Evolutionary conservation across 2,888 invertebrate species (phyloP).

Genomic region (Ganaspis brasiliensis): DNA sequence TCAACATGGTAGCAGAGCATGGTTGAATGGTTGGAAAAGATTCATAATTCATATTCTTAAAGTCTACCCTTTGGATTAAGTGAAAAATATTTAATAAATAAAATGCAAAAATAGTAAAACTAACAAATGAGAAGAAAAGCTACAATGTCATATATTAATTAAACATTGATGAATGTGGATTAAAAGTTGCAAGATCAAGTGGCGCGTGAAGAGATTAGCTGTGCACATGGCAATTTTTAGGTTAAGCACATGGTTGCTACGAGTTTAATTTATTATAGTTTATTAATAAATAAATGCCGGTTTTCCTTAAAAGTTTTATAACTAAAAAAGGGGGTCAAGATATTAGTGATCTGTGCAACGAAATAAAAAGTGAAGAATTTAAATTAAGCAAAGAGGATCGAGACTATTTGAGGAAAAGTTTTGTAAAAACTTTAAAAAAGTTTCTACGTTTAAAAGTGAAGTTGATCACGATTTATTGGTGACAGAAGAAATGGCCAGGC

Average conservation of each 20-base stretch:
- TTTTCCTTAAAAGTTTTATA: background rate
- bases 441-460: background rate
- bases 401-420: background rate
- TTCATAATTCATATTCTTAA: background rate
- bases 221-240: no score
- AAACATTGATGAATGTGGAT: no score
- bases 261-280: no score
- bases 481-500: constrained; percentile 23
- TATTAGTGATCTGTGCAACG: background rate
- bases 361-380: background rate
- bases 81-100: background rate
- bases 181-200: no score
- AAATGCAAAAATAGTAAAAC: background rate
- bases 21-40: background rate
- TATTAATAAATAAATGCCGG: no score
- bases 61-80: background rate
- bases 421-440: background rate
- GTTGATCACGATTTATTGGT: background rate
- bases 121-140: background rate
- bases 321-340: background rate
- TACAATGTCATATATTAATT: no score
- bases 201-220: no score
- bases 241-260: no score
- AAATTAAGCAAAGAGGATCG: background rate
- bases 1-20: background rate